Conservation (phyloP, 2,797 vertebrate species). For the Megalops cyprinoides region DNA sequence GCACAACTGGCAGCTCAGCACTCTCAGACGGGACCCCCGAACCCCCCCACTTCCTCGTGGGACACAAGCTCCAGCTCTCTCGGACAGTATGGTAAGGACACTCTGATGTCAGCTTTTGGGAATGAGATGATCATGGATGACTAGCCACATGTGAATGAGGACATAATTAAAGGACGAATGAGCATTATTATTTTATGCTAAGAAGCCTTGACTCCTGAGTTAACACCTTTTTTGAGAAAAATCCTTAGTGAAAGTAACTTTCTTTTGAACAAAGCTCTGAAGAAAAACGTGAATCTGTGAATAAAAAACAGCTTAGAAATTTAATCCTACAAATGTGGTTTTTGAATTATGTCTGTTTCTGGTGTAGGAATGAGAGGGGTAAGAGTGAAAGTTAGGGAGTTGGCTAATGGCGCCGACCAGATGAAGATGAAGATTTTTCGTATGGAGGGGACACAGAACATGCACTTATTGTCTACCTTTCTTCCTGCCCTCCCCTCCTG, state of each 20-base stretch:
- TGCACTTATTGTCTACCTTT: background rate
- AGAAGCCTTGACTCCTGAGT: too few relatives aligned
- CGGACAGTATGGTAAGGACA: slow-evolving; percentile 87
- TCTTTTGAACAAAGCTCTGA: too few relatives aligned
- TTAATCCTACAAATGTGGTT: background rate
- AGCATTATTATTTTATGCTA: too few relatives aligned
- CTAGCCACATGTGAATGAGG: too few relatives aligned
- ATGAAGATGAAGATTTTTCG: background rate
- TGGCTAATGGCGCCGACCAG: background rate
- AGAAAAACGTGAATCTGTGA: too few relatives aligned
- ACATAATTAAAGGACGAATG: too few relatives aligned
- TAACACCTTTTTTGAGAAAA: too few relatives aligned
- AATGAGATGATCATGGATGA: too few relatives aligned
- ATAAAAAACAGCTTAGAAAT: background rate
- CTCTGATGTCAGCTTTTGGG: background rate
- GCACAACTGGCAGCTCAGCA: slow-evolving; percentile 95
- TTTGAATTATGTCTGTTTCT: background rate
- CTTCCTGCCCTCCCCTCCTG: background rate
- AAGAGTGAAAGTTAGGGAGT: background rate
- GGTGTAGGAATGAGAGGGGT: background rate
- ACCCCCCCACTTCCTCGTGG: slow-evolving; percentile 80
- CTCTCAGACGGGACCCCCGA: slow-evolving; percentile 77
- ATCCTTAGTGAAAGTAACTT: too few relatives aligned
- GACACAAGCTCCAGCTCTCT: slow-evolving; percentile 83
- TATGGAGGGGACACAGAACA: background rate